Evolutionary conservation across 2,797 vertebrate species (phyloP).

Genomic region (Cirrhinus mrigala): DNA sequence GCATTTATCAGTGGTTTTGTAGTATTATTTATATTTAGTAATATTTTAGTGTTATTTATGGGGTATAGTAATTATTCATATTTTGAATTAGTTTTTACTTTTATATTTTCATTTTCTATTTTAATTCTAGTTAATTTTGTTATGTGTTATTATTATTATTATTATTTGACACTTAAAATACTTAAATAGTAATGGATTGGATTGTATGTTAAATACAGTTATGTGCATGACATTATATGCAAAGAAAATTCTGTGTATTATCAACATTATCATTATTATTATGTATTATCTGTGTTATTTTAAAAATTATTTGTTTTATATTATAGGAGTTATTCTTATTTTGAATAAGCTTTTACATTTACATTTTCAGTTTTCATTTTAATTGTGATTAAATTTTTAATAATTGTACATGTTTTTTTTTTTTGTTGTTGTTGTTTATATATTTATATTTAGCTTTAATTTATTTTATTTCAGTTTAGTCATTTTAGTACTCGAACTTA

Average conservation of each 20-base stretch:
- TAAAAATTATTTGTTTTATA: background rate
- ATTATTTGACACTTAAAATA: background rate
- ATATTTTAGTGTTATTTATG: background rate
- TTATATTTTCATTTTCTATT: background rate
- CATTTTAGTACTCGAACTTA: background rate
- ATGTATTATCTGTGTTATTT: background rate
- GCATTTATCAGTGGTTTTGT: too few relatives aligned
- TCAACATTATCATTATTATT: background rate
- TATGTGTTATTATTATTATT: background rate
- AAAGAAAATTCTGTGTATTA: background rate
- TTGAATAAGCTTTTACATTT: background rate
- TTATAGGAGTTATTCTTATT: background rate
- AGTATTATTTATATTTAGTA: background rate
- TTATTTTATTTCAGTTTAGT: background rate
- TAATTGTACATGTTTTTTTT: background rate
- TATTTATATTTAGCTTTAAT: background rate
- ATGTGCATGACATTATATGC: background rate
- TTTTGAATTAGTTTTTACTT: background rate
- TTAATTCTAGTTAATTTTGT: background rate
- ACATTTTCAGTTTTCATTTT: background rate
- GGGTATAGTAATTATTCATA: background rate
- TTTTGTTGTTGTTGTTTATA: background rate
- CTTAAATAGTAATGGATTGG: background rate
- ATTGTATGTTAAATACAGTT: background rate
- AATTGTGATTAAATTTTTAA: too few relatives aligned